Base-by-base conservation (phyloP, 1,140 invertebrate species). In the Delia radicum region DNA sequence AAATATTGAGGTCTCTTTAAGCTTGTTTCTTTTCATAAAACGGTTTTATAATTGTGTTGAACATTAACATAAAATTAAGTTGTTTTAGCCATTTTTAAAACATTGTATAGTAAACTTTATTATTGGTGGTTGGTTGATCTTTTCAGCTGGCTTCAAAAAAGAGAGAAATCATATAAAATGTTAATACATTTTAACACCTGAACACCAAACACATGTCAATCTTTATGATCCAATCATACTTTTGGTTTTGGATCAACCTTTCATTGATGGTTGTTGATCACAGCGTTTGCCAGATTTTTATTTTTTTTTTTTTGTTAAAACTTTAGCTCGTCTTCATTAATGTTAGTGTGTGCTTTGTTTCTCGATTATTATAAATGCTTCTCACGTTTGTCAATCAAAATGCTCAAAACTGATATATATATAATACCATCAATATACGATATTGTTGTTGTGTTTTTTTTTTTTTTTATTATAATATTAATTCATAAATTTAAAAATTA, bases 141-240 rank as follows among this genome's bases (percentile, higher is more conserved):
- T 55, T 55, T 18, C 5, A 55, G 48, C 48, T 55, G 42, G 48
- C 48, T 55, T 10, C 15, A 5, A 15, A 55, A 8, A 7, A 18
- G 48, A 55, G 48, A 55, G 48, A 55, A 55, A 55, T 55, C 48
- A 55, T 55, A 55, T n/a, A 55, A 55, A 55, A 55, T 55, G 48
- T 55, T 55, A 55, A 55, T 55, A 18, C n/a, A n/a, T 55, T 55
- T 55, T 55, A 55, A 55, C 48, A 55, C 48, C 48, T 55, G 48
- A 55, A 55, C n/a, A 21, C n/a, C n/a, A n/a, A 21, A 55, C 48
- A 55, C 48, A 55, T 55, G 48, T 55, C 48, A 55, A 55, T 55
- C 48, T 21, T 18, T 21, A 21, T 21, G 48, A 55, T 18, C 48
- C 4, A 3, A n/a, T n/a, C n/a, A n/a, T n/a, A n/a, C n/a, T n/a